A percentile compares a stretch with the other conserved stretches of the same genome.
Evolutionary conservation across 2,888 invertebrate genomes (phyloP).

Genomic region (Drosophila affinis): DNA sequence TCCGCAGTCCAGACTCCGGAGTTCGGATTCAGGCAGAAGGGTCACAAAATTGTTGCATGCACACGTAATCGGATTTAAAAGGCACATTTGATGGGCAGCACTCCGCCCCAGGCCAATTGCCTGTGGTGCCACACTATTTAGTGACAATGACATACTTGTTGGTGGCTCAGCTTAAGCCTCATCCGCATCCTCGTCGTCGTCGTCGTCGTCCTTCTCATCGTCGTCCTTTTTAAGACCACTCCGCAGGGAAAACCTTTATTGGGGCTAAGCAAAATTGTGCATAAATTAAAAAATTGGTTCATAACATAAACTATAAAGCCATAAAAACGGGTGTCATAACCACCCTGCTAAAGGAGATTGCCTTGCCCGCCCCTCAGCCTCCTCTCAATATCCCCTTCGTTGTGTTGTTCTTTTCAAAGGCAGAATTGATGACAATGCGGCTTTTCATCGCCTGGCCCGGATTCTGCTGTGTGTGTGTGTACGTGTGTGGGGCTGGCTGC

Average conservation of each 20-base stretch:
- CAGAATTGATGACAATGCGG: conserved; percentile 77
- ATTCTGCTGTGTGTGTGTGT: conserved; percentile 27
- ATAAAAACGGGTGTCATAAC: conserved; percentile 56
- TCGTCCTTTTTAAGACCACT: not conserved
- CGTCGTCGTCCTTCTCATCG: too few relatives aligned
- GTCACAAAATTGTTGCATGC: conserved; percentile 64
- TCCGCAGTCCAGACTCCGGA: conserved; percentile 25
- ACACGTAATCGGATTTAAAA: conserved; percentile 70
- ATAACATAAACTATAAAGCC: conserved; percentile 66
- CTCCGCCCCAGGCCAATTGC: conserved; percentile 57
- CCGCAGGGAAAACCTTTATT: conserved; percentile 15
- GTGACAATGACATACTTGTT: conserved; percentile 73
- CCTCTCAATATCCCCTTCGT: conserved; percentile 13
- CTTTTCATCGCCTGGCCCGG: conserved; percentile 71
- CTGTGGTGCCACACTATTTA: conserved; percentile 61
- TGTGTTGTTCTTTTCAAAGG: conserved; percentile 51
- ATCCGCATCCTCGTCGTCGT: not conserved
- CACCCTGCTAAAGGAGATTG: conserved; percentile 30
- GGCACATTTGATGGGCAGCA: conserved; percentile 7
- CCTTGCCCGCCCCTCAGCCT: conserved; percentile 39
- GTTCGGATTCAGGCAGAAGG: conserved; percentile 37
- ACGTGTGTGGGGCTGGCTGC: conserved; percentile 55
- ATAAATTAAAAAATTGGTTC: conserved; percentile 68
- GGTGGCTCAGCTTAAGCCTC: conserved; percentile 1
- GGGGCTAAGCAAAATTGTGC: conserved; percentile 61